Conservation (phyloP, 2,888 invertebrate genomes). For the Neoitamus cyanurus region DNA sequence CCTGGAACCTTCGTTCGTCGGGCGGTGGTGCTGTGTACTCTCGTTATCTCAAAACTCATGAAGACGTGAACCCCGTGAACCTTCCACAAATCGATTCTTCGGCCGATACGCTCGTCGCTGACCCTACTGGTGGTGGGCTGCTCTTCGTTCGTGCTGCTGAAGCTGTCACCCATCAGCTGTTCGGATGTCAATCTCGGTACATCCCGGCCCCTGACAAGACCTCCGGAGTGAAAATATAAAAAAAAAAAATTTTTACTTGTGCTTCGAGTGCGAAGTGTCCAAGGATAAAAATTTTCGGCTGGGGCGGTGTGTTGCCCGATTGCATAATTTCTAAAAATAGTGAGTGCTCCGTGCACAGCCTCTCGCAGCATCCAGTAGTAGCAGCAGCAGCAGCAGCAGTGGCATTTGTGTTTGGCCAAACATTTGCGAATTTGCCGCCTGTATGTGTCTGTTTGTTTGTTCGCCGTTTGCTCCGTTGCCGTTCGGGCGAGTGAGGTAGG, state of each 20-base stretch:
- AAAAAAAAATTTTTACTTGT: background rate
- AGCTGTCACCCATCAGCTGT: slow-evolving; percentile 42
- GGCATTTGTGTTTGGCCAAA: background rate
- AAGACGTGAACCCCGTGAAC: slow-evolving; percentile 2
- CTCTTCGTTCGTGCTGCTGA: background rate
- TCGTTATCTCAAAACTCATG: slow-evolving; percentile 2
- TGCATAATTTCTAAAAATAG: slow-evolving; percentile 31
- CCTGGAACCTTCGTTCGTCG: background rate
- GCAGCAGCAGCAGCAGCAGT: background rate
- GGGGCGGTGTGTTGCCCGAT: slow-evolving; percentile 11
- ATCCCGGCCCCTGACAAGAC: background rate
- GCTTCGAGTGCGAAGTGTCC: slow-evolving; percentile 4
- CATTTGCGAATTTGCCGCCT: background rate
- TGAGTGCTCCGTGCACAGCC: slow-evolving; percentile 1
- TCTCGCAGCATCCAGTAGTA: background rate
- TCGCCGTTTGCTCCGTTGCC: background rate
- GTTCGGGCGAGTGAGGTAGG: background rate
- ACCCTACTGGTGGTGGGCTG: background rate
- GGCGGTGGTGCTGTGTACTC: slow-evolving; percentile 10
- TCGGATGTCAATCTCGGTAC: background rate
- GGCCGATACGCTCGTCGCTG: background rate
- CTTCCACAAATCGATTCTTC: slow-evolving; percentile 29
- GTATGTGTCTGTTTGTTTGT: background rate
- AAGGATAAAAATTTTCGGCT: background rate
- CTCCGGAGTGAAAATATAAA: background rate